These are phyloP conservation scores for Peromyscus aztecus DNA, from an alignment of 2,797 vertebrate species.

Conservation along the genomic window DNA sequence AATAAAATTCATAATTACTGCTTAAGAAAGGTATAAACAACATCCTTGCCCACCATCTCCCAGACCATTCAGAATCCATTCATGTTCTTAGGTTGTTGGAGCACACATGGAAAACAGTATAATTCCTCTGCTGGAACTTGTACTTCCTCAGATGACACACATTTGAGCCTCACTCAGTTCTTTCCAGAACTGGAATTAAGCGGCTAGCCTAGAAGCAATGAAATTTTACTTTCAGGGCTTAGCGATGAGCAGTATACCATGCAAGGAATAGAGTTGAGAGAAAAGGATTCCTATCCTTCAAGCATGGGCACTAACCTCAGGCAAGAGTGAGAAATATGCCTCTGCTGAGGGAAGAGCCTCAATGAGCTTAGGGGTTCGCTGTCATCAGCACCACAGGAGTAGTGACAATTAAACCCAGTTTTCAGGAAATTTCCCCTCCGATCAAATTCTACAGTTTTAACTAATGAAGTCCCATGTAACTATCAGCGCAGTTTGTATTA, in stretches of 20 bases:
- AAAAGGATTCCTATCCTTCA: neutral
- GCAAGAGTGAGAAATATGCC: neutral
- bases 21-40: neutral
- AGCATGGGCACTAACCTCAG: neutral
- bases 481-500: neutral
- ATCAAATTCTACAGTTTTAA: neutral
- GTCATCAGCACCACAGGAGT: neutral
- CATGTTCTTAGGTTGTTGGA: too few species aligned
- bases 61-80: neutral
- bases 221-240: neutral
- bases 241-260: neutral
- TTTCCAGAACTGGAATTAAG: neutral
- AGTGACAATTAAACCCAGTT: neutral
- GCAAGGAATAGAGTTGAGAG: neutral
- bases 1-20: neutral
- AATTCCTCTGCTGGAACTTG: neutral
- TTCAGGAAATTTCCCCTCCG: neutral
- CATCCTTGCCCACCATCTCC: neutral
- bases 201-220: constrained; percentile 3
- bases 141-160: neutral
- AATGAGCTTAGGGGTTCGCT: neutral
- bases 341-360: neutral
- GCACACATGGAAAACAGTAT: neutral
- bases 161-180: neutral
- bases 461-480: neutral